phyloP scores from a whole-genome alignment of 2,888 invertebrate species.

The Cataglyphis cursor region DNA sequence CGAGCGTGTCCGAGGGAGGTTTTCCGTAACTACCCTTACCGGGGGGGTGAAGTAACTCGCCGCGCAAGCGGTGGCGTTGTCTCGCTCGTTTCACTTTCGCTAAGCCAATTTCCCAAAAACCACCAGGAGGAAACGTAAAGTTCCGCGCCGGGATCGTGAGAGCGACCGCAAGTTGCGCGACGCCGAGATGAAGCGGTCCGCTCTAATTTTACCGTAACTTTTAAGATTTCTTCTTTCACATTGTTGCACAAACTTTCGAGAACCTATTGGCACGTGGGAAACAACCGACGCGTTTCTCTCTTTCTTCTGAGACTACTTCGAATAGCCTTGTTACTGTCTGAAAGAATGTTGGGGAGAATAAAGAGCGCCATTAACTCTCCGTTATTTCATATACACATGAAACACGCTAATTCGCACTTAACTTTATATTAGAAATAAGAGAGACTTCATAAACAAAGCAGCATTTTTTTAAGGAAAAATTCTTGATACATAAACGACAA shows the following conservation, averaged over 20 bases:
- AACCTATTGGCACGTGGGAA: constrained; percentile 61
- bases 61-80: constrained; percentile 43
- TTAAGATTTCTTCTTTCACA: constrained; percentile 66
- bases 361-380: constrained; percentile 18
- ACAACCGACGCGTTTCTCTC: constrained; percentile 1
- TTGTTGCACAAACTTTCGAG: constrained; percentile 64
- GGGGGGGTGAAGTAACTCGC: constrained; percentile 29
- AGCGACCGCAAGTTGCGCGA: constrained; percentile 57
- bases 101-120: constrained; percentile 69
- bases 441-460: background rate
- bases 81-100: constrained; percentile 67
- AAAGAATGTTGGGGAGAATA: constrained; percentile 2
- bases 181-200: constrained; percentile 30
- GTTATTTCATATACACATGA: background rate
- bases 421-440: constrained; percentile 10
- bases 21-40: constrained; percentile 47
- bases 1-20: constrained; percentile 40
- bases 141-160: constrained; percentile 56
- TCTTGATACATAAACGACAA: background rate
- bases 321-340: constrained; percentile 18
- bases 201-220: constrained; percentile 74
- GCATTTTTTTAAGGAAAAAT: background rate
- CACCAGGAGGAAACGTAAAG: constrained; percentile 61
- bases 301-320: constrained; percentile 44
- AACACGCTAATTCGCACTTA: background rate